Percentiles rank a stretch among this genome's conserved stretches.
Conservation (phyloP, 2,113 vertebrate genomes). For the Megaceryle maxima region DNA sequence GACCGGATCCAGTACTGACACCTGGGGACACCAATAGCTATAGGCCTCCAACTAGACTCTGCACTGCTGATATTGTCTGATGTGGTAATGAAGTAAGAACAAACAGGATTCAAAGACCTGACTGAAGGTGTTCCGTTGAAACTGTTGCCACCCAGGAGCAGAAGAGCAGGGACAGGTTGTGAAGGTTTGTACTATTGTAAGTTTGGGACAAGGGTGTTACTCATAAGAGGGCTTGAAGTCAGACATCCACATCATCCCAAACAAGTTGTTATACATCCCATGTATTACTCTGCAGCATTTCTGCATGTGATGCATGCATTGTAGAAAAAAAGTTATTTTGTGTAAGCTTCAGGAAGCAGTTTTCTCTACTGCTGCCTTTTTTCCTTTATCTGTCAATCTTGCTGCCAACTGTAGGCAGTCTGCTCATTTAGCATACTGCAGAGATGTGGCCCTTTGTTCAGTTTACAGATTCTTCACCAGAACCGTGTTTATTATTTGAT, state of each 20-base stretch:
- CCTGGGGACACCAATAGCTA: no score
- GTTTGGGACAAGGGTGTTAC: not conserved
- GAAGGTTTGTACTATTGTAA: not conserved
- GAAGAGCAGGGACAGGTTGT: not conserved
- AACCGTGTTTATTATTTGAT: not conserved
- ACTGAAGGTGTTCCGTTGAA: not conserved
- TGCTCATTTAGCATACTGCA: not conserved
- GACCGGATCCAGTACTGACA: no score
- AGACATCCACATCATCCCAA: not conserved
- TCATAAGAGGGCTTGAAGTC: not conserved
- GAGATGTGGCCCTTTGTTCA: not conserved
- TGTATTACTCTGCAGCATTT: not conserved
- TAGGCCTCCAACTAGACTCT: no score
- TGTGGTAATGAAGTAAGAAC: not conserved
- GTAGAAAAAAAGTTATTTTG: not conserved
- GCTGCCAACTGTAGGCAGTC: not conserved
- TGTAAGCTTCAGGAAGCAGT: not conserved
- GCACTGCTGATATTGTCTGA: not conserved
- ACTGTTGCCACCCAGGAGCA: not conserved
- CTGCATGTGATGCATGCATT: not conserved
- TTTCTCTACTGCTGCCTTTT: not conserved
- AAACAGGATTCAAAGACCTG: not conserved
- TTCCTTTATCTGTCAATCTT: not conserved
- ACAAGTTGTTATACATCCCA: not conserved
- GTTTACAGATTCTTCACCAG: slow-evolving; percentile 13